phyloP scores from a whole-genome alignment of 2,113 vertebrate genomes.

The Lagopus muta region DNA sequence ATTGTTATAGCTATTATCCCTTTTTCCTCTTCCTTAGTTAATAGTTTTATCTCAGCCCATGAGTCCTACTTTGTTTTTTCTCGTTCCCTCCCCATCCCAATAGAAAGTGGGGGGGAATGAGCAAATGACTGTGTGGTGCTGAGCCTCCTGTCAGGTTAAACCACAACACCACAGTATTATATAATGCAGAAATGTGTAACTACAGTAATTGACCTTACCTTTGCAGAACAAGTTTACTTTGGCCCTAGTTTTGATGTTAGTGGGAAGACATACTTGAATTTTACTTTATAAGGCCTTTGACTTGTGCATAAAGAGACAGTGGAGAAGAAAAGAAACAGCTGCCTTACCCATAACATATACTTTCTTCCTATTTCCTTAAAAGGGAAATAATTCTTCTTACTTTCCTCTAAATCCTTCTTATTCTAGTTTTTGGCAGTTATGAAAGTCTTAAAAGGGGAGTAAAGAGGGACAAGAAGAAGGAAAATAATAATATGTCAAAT shows the following conservation, averaged over 20 bases:
- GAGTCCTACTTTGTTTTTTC: no score
- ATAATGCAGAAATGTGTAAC: not conserved
- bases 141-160: no score
- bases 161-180: not conserved
- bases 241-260: not conserved
- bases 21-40: no score
- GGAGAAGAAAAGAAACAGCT: not conserved
- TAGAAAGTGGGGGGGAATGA: no score
- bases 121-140: no score
- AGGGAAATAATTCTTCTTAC: not conserved
- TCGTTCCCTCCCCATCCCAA: no score
- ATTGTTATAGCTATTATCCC: no score
- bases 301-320: not conserved
- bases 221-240: not conserved
- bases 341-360: not conserved
- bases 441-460: not conserved
- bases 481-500: not conserved
- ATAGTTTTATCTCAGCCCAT: no score
- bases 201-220: not conserved
- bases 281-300: not conserved
- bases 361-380: not conserved
- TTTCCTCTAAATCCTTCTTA: not conserved
- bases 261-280: not conserved
- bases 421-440: not conserved
- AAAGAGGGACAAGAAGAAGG: not conserved